Base-by-base conservation (phyloP, 2,888 invertebrate genomes). In the Unio pictorum region DNA sequence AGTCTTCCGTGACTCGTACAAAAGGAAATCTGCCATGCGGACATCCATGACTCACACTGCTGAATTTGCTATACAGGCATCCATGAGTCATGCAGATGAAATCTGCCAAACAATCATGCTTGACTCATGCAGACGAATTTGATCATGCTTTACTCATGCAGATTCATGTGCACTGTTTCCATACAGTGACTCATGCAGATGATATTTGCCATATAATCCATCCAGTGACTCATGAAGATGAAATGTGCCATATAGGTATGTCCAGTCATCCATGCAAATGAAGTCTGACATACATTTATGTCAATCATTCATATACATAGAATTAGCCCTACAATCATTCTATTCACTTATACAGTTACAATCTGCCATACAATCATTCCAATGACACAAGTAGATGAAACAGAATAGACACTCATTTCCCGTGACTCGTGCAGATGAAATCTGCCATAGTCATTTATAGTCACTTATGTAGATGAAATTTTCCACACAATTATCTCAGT, bases 291-390 rank as follows among this genome's bases (percentile, higher is more conserved):
- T 45, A 45, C 45, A 45, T 15, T 45, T 34, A 34, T 34, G 0
- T 34, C 7, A 7, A 0, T 34, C 45, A 45, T 45, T 55, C 60
- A 20, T 15, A 15, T 15, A 15, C 3, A 45, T 45, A 3, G 15
- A 8, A 45, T 45, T 45, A 11, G 3, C 15, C 45, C 1, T 45
- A 4, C 45, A 45, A 45, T 15, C 3, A 45, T 15, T 45, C 11
- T 8, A 34, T 7, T 1, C 34, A 34, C 34, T 34, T 34, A 8
- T 57, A 6, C 28, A 23, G 18, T 45, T 28, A 15, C 15, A 59
- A 30, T 66, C 75, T 78, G 63, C 15, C 55, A 64, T 3, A n/a
- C n/a, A n/a, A 65, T 66, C n/a, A 54, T 18, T 34, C 34, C 18
- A 17, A 23, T 30, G 26, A 45, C n/a, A 23, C 61, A 67, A 20